These are phyloP conservation scores for Drosophila pachea DNA, from an alignment of 1,140 invertebrate genomes.

Conservation along the genomic window DNA sequence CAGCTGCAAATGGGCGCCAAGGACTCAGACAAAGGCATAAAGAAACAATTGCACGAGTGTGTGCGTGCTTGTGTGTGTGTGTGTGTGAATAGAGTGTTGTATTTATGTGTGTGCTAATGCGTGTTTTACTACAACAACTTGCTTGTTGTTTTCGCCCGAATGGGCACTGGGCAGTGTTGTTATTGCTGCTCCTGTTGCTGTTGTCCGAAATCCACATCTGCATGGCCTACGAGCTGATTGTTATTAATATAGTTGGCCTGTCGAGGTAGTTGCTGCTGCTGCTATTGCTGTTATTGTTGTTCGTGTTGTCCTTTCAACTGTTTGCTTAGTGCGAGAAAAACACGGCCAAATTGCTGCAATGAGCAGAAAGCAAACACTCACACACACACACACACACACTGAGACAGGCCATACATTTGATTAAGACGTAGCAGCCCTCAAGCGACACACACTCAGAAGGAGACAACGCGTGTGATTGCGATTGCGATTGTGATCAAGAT, in stretches of 20 bases:
- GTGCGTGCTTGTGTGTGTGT: constrained; percentile 14
- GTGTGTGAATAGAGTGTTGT: constrained; percentile 25
- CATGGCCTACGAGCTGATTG: constrained; percentile 53
- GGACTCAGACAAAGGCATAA: constrained; percentile 22
- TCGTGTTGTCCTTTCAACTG: constrained; percentile 42
- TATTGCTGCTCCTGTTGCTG: constrained; percentile 44
- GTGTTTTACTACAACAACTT: constrained; percentile 35
- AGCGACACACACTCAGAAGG: not conserved
- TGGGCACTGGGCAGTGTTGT: constrained; percentile 31
- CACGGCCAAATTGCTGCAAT: constrained; percentile 50
- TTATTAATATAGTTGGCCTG: constrained; percentile 53
- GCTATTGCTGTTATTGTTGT: constrained; percentile 13
- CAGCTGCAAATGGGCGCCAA: constrained; percentile 37
- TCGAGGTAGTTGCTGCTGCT: constrained; percentile 11
- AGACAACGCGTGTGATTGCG: constrained; percentile 22
- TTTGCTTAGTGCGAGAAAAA: constrained; percentile 52
- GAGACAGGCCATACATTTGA: constrained; percentile 40
- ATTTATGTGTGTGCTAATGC: constrained; percentile 49
- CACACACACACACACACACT: constrained; percentile 18
- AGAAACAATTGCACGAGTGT: constrained; percentile 37
- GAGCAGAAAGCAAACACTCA: constrained; percentile 25
- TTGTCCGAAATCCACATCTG: constrained; percentile 48
- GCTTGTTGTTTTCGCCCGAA: constrained; percentile 53
- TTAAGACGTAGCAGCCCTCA: constrained; percentile 34
- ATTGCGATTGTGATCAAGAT: constrained; percentile 51